Conservation (phyloP, 1,140 invertebrate species). For the Ceratitis capitata region DNA sequence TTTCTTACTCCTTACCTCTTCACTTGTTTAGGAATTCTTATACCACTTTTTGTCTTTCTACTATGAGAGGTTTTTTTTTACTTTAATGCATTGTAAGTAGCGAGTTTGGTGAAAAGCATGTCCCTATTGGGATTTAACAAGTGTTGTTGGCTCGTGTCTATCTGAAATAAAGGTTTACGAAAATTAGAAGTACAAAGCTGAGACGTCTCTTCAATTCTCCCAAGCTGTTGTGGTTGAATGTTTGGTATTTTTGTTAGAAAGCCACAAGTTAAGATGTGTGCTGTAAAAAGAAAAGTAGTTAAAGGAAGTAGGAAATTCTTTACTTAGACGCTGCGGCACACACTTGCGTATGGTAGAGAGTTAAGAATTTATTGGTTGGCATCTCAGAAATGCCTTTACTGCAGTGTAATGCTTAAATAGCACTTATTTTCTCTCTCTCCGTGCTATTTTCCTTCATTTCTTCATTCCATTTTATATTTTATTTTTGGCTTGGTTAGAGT, state of each 20-base stretch:
- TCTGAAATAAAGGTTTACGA: neutral
- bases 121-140: neutral
- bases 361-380: neutral
- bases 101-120: neutral
- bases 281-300: neutral
- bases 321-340: neutral
- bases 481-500: too few relatives aligned
- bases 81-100: slow-evolving; percentile 4
- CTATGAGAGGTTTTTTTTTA: neutral
- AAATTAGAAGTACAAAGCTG: slow-evolving; percentile 9
- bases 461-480: too few relatives aligned
- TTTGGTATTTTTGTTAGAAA: neutral
- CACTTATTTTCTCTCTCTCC: neutral
- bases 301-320: neutral
- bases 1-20: neutral
- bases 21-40: too few relatives aligned
- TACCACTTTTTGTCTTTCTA: neutral
- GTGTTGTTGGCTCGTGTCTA: neutral
- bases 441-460: neutral
- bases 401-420: too few relatives aligned
- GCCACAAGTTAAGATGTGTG: neutral
- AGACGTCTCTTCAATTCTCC: neutral
- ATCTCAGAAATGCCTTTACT: too few relatives aligned
- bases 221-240: neutral
- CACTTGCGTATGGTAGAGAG: neutral